Evolutionary conservation across 2,113 vertebrate species (phyloP).

Genomic region (Percina caprodes): DNA sequence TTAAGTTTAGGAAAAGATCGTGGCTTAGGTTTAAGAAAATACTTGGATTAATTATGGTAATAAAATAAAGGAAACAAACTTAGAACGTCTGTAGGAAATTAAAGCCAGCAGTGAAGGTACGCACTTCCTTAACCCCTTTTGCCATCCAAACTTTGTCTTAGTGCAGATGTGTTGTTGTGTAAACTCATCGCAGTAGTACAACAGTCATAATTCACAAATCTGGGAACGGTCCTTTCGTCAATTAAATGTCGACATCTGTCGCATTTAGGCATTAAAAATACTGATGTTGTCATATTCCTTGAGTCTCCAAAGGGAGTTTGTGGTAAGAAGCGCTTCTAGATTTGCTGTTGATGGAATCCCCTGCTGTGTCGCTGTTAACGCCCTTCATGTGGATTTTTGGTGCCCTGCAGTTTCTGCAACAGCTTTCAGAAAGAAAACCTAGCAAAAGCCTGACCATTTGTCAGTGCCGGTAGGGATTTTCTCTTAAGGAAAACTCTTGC

Average conservation of each 20-base stretch:
- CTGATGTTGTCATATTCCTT: background rate
- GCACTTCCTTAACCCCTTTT: background rate
- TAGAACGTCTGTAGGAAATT: background rate
- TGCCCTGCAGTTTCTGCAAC: constrained; percentile 41
- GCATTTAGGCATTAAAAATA: background rate
- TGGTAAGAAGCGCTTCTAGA: background rate
- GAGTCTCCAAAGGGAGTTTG: background rate
- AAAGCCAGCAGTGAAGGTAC: too few relatives aligned
- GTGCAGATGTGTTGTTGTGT: background rate
- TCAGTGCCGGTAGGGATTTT: constrained; percentile 22
- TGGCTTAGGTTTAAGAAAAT: too few relatives aligned
- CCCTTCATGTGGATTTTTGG: constrained; percentile 35
- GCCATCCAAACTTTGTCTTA: background rate
- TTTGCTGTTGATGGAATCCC: constrained; percentile 7
- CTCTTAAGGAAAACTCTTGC: constrained; percentile 28
- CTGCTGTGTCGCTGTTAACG: constrained; percentile 20
- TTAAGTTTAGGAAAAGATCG: too few relatives aligned
- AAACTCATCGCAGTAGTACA: background rate
- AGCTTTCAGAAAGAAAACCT: background rate
- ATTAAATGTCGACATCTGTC: background rate
- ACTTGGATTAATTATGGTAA: background rate
- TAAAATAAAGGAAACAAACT: background rate
- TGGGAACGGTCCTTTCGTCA: background rate
- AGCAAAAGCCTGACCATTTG: constrained; percentile 1
- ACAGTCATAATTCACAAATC: background rate